A percentile compares a stretch with the other conserved stretches of the same genome.
Evolutionary conservation across 2,113 vertebrate genomes (phyloP).

Genomic region (Conger conger): DNA sequence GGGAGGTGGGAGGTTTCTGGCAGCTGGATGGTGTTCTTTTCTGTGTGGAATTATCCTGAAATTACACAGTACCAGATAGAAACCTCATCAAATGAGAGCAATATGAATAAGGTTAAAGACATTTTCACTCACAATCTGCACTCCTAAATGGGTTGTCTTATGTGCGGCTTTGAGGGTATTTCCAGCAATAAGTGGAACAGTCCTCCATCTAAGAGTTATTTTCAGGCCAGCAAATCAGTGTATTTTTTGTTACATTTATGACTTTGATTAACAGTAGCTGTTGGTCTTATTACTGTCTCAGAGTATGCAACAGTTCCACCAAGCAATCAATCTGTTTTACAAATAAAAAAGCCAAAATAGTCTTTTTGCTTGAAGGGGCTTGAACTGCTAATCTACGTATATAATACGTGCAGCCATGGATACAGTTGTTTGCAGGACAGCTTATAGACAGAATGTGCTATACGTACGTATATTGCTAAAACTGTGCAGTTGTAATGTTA

Average conservation of each 20-base stretch:
- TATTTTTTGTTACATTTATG: not conserved
- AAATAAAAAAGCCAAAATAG: not conserved
- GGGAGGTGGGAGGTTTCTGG: not conserved
- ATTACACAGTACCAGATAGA: not conserved
- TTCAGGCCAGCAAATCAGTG: not conserved
- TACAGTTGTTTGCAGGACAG: too few relatives aligned
- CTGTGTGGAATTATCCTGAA: not conserved
- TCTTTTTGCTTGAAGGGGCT: not conserved
- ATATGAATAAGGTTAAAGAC: not conserved
- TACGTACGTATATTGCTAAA: not conserved
- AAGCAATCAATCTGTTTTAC: not conserved
- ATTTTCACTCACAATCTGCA: not conserved
- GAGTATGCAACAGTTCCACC: not conserved
- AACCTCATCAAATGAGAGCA: not conserved
- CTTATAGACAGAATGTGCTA: too few relatives aligned
- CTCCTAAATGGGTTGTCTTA: not conserved
- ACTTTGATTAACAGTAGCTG: not conserved
- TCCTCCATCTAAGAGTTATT: not conserved
- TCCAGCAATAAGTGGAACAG: not conserved
- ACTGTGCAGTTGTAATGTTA: not conserved
- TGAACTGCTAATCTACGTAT: not conserved
- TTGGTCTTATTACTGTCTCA: not conserved
- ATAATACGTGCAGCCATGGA: not conserved
- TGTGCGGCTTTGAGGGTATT: not conserved
- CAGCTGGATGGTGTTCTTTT: not conserved